Evolutionary conservation across 2,888 invertebrate genomes (phyloP).

Genomic region (Erannis defoliaria): DNA sequence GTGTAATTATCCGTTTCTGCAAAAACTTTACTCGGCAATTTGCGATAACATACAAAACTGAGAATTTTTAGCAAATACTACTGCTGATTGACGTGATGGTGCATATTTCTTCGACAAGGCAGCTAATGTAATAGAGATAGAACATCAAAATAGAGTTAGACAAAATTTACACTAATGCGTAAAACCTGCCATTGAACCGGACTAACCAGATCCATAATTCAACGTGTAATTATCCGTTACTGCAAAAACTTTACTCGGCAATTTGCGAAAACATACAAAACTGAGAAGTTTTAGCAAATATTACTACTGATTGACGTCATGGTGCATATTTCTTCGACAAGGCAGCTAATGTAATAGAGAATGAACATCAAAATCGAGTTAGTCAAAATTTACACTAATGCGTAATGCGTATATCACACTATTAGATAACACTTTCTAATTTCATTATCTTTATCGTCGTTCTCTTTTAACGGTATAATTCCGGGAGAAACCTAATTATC

Average conservation of each 20-base stretch:
- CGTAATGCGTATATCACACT: not conserved
- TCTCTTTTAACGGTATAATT: not conserved
- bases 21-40: conserved; percentile 25
- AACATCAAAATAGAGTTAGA: not conserved
- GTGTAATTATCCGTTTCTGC: conserved; percentile 27
- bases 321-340: not conserved
- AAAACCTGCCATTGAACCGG: conserved; percentile 3
- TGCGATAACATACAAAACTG: conserved; percentile 9
- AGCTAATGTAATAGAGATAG: not conserved
- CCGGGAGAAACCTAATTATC: not conserved
- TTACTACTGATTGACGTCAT: not conserved
- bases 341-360: conserved; percentile 1
- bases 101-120: not conserved
- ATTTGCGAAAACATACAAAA: conserved; percentile 12
- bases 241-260: conserved; percentile 26
- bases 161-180: not conserved
- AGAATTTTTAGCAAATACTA: not conserved
- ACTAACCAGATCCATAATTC: conserved; percentile 23
- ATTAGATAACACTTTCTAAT: conserved; percentile 1
- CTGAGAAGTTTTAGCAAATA: not conserved
- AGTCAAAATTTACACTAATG: not conserved
- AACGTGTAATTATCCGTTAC: conserved; percentile 28
- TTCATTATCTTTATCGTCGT: not conserved
- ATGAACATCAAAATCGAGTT: not conserved
- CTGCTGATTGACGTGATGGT: conserved; percentile 1